Base-by-base conservation (phyloP, 2,113 vertebrate species). In the Patagioenas fasciata region DNA sequence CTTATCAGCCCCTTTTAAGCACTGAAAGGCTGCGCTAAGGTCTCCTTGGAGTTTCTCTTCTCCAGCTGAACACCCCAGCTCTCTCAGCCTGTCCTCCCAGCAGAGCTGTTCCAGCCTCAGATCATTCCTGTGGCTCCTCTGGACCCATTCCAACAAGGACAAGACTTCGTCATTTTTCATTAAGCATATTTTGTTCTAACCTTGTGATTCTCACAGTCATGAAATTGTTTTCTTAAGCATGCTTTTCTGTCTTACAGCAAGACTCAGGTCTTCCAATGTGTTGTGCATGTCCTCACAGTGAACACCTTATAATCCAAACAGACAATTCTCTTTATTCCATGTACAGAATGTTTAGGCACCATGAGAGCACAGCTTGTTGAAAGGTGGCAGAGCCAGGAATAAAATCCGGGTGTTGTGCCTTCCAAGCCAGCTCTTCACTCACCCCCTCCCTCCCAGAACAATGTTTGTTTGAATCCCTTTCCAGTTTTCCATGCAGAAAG, bases 171-270 rank as follows among this genome's bases (percentile, higher is more conserved):
- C 24, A 36, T 38, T 92, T 80, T 85, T 75, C 40, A n/a, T 66
- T 21, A 40, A 57, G 32, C 26, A 53, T 13, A 15, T 88, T 79
- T 78, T 34, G 14, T 70, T 70, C 58, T 58, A 23, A 36, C 34
- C 36, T 58, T 77, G 24, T 66, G 60, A 62, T 79, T 84, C 40
- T n/a, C 15, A 16, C 24, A 29, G 72, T 29, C 60, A 50, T 19
- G 2, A 53, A 86, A 51, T 61, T 0, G 0, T 69, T 85, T 62
- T 71, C 32, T 50, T 26, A 20, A 51, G 10, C 9, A 2, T 1
- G 24, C 10, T 11, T 31, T 28, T 91, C 80, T 83, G 21, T 58
- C 31, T 61, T 9, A 0, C 1, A 18, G 42, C 38, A 48, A 65
- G 25, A 26, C 64, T 85, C 12, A 32, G 32, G n/a, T 56, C 24